Percentiles rank a stretch among this genome's conserved stretches.
Evolutionary conservation across 2,888 invertebrate species (phyloP).

Genomic region (Polydesmus complanatus): DNA sequence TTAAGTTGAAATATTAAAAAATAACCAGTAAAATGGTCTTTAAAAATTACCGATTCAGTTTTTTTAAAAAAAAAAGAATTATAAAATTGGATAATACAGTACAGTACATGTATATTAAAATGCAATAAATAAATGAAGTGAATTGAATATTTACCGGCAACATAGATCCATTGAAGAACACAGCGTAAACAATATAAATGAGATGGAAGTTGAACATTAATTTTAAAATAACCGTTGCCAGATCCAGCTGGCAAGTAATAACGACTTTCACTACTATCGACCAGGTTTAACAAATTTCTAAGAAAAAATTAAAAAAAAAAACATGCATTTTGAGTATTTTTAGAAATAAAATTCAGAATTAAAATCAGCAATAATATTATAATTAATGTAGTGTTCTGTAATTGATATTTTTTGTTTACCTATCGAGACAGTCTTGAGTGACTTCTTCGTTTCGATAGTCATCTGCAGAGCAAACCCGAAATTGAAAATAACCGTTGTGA

Average conservation of each 20-base stretch:
- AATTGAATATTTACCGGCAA: constrained; percentile 49
- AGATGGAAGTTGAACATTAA: constrained; percentile 49
- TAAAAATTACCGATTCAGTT: too few relatives aligned
- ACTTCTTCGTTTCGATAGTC: constrained; percentile 57
- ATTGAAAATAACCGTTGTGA: constrained; percentile 76
- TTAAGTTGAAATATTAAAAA: too few relatives aligned
- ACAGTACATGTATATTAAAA: too few relatives aligned
- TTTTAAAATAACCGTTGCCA: constrained; percentile 14
- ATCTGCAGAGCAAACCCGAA: constrained; percentile 66
- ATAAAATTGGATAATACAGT: too few relatives aligned
- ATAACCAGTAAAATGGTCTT: too few relatives aligned
- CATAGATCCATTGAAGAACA: constrained; percentile 75
- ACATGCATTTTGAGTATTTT: background rate
- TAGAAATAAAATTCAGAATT: too few relatives aligned
- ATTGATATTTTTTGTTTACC: background rate
- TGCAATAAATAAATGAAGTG: background rate
- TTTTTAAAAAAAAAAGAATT: too few relatives aligned
- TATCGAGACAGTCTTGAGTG: constrained; percentile 57
- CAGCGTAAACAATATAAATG: constrained; percentile 63
- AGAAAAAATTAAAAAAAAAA: background rate
- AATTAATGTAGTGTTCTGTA: background rate
- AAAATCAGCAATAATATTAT: background rate
- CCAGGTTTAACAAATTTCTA: constrained; percentile 48
- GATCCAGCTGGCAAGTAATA: constrained; percentile 18
- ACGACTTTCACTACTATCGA: constrained; percentile 45